A percentile compares a stretch with the other conserved stretches of the same genome.
These are phyloP conservation scores for Arctopsyche grandis DNA, from an alignment of 1,140 invertebrate species.

Conservation along the genomic window DNA sequence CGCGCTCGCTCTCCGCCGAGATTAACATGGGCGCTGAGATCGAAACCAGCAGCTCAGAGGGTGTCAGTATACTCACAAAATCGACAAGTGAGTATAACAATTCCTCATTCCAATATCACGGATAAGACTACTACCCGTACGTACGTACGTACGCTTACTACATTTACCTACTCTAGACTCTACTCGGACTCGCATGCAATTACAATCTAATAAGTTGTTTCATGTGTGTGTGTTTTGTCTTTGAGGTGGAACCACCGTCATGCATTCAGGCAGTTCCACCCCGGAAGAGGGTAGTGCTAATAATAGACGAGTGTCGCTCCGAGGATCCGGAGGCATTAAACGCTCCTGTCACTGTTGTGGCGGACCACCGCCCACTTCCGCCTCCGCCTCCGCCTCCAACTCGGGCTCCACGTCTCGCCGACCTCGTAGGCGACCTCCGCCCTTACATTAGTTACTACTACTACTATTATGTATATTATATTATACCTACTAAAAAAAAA, in stretches of 20 bases:
- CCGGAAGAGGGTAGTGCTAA: constrained; percentile 54
- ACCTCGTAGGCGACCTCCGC: constrained; percentile 30
- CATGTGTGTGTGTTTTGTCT: neutral
- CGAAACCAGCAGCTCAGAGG: constrained; percentile 53
- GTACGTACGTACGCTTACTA: too few species aligned
- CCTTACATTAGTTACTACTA: constrained; percentile 18
- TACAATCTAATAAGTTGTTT: neutral
- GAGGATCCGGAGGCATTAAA: constrained; percentile 62
- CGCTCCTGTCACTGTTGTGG: constrained; percentile 65
- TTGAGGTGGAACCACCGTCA: constrained; percentile 27
- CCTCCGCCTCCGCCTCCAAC: neutral
- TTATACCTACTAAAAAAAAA: neutral
- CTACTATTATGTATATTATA: neutral
- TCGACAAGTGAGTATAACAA: constrained; percentile 36
- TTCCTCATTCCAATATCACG: neutral
- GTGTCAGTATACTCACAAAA: constrained; percentile 49
- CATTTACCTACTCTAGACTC: too few species aligned
- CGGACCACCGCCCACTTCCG: constrained; percentile 57
- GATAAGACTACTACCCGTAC: neutral
- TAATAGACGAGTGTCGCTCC: constrained; percentile 58
- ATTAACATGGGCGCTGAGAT: constrained; percentile 58
- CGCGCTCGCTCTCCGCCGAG: constrained; percentile 59
- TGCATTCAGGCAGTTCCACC: constrained; percentile 55
- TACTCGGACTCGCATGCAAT: neutral
- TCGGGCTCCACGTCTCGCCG: constrained; percentile 7